These are phyloP conservation scores for Drosophila saltans DNA, from an alignment of 1,140 invertebrate species.

Conservation along the genomic window DNA sequence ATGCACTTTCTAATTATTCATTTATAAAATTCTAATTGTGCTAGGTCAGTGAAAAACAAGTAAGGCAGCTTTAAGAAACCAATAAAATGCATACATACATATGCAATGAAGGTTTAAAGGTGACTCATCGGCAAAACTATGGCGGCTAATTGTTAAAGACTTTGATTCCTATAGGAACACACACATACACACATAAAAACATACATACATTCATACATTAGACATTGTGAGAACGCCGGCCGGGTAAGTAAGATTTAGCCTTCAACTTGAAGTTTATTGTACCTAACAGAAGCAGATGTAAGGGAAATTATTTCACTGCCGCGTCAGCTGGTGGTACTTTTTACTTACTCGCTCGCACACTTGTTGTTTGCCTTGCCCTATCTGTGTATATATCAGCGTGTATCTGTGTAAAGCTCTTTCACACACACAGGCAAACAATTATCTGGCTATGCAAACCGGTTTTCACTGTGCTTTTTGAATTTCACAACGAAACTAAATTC, in stretches of 20 bases:
- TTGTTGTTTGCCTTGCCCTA: constrained; percentile 14
- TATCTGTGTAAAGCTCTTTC: constrained; percentile 37
- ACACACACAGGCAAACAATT: constrained; percentile 28
- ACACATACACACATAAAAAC: neutral
- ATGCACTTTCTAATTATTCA: neutral
- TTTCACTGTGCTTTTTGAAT: constrained; percentile 73
- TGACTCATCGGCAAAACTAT: constrained; percentile 4
- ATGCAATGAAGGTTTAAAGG: neutral
- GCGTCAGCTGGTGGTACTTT: constrained; percentile 32
- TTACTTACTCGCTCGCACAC: constrained; percentile 21
- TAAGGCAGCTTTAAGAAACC: neutral
- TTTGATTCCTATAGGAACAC: neutral
- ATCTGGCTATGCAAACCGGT: constrained; percentile 68
- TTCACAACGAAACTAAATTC: constrained; percentile 81
- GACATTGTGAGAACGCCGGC: constrained; percentile 35
- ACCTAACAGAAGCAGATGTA: constrained; percentile 4
- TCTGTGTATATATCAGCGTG: constrained; percentile 1
- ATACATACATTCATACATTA: neutral
- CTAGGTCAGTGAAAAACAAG: constrained; percentile 43
- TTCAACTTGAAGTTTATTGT: constrained; percentile 34
- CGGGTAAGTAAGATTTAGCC: constrained; percentile 22
- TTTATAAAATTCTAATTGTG: constrained; percentile 14
- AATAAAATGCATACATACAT: neutral
- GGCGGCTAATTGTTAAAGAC: neutral
- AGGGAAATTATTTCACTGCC: constrained; percentile 33